Percentiles rank a stretch among this genome's conserved stretches.
These are phyloP conservation scores for Bubo bubo DNA, from an alignment of 2,113 vertebrate genomes.

Conservation along the genomic window DNA sequence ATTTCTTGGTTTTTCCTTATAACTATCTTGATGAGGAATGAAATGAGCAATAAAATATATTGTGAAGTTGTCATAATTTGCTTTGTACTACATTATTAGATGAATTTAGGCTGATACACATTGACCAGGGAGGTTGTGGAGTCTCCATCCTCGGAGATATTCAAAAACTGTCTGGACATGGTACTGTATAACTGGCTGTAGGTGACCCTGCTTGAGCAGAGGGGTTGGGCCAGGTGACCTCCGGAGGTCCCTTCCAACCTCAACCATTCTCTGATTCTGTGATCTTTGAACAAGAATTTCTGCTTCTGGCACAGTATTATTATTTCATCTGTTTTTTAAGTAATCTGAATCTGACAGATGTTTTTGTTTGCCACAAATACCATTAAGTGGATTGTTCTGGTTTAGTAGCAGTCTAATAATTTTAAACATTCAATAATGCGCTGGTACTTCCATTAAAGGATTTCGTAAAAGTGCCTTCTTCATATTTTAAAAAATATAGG, in stretches of 20 bases:
- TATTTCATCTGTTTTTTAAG: background rate
- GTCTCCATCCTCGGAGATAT: background rate
- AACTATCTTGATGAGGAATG: background rate
- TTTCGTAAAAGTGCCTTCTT: background rate
- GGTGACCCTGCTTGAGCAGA: background rate
- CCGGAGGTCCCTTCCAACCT: background rate
- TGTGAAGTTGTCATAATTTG: background rate
- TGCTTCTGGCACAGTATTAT: background rate
- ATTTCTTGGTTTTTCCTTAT: background rate
- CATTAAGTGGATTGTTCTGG: background rate
- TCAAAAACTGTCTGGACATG: accelerated
- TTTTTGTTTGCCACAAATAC: background rate
- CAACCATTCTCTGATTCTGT: background rate
- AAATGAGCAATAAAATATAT: background rate
- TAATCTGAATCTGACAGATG: background rate
- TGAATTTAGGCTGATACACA: background rate
- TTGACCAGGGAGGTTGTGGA: background rate
- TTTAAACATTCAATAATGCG: background rate
- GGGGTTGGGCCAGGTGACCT: background rate
- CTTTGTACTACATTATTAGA: background rate
- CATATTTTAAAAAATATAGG: background rate
- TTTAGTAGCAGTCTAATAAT: background rate
- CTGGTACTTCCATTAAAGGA: background rate
- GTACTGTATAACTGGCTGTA: background rate
- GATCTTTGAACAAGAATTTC: background rate